Evolutionary conservation across 2,797 vertebrate genomes (phyloP), one percentile per base, ranked within the genome.

Genomic region (Epinephelus malabaricus): DNA sequence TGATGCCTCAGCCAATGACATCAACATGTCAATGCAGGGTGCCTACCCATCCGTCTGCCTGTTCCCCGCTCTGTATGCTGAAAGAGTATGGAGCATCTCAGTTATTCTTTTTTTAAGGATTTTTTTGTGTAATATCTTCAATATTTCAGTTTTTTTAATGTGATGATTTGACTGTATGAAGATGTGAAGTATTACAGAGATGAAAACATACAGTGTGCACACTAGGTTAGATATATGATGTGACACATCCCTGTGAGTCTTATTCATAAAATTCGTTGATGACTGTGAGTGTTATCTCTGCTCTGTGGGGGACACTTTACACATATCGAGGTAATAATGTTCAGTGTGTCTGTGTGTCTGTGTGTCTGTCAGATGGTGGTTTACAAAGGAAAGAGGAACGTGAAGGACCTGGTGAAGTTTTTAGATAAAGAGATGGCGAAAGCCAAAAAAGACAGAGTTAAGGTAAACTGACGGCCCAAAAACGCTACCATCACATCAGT

Each of bases 1-100:
- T 0, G 97, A 99, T 5, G 90, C 96, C 40, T 97, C 95, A 0
- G 96, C 97, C 38, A 99, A 99, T 0, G 96, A 99, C 54, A 84
- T 97, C 78, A 90, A 96, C 85, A 75, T 96, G 6, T 79, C 90
- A 0, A 82, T 87, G 34, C 18, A 88, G 58, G 95, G 93, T 5
- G 63, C 78, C 0, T 96, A 96, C 17, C 97, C 96, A 0, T 93
- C 95, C 6, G 95, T 99, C 86, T 96, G 93, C 14, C 93, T 97
- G 69, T 99, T 98, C 25, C 97, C 97, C 25, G 95, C 96, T 0
- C 84, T 97, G 10, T 72, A 95, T 0, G 76, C 92, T 0, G 91
- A 93, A 71, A 92, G 94, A 92, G 97, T 98, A 77, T 0, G 86
- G 12, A 56, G 11, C 23, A 18, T 15, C 0, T 23, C 43, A 21